Conservation (phyloP, 2,113 vertebrate genomes). For the Leptodactylus fuscus region DNA sequence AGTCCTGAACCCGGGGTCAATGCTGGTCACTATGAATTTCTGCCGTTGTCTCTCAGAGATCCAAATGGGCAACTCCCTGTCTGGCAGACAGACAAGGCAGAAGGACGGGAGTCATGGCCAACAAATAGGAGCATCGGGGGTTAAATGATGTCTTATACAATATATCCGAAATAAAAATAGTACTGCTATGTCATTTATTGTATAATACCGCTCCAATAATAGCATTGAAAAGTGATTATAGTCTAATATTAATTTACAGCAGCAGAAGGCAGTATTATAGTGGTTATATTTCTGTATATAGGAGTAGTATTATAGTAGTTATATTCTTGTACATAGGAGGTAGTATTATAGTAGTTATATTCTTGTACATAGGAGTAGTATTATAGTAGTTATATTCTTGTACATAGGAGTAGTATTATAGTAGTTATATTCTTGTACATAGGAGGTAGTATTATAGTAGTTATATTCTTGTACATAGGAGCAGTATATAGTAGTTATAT, state of each 20-base stretch:
- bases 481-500: slow-evolving; percentile 7
- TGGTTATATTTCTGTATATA: too few species aligned
- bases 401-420: slow-evolving; percentile 1
- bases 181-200: too few species aligned
- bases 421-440: neutral
- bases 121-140: neutral
- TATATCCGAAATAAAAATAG: too few species aligned
- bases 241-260: too few species aligned
- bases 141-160: neutral
- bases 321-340: neutral
- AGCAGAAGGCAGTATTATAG: too few species aligned
- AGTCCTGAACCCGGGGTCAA: neutral
- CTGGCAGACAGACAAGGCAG: neutral
- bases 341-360: neutral
- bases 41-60: neutral
- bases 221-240: too few species aligned
- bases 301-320: neutral
- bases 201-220: too few species aligned
- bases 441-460: neutral
- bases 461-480: neutral
- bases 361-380: neutral
- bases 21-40: slow-evolving; percentile 13
- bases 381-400: slow-evolving; percentile 11
- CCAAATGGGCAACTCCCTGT: slow-evolving; percentile 9
- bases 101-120: neutral